Base-by-base conservation (phyloP, 2,888 invertebrate genomes). In the Xestoiulus laeticollis region DNA sequence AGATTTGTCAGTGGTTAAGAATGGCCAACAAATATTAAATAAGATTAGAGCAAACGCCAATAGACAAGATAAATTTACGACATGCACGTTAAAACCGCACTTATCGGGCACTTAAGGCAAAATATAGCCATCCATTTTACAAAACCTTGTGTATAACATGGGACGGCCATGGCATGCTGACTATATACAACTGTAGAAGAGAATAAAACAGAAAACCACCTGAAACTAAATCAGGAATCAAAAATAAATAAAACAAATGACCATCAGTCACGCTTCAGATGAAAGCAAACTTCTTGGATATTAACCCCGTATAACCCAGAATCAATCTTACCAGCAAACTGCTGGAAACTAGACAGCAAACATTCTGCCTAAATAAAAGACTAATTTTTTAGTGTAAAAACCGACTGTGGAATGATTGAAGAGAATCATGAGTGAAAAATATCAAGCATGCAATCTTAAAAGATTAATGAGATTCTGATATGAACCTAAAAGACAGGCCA, bases 1-100 rank as follows among this genome's bases (percentile, higher is more conserved):
- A 78, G 78, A 78, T 78, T 78, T 78, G 78, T 78, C 78, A 78
- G 78, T 78, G 78, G 78, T 78, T 78, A 78, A 78, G 78, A 78
- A 78, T 78, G 78, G 78, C 78, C 78, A 78, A 78, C 78, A 78
- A 78, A 78, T 32, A 78, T 78, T 30, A 78, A 78, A 32, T 78
- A 78, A 78, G 78, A 78, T 78, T 78, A 78, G 78, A 26, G 78
- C 78, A 30, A 78, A 78, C 78, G 30, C 30, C 78, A 78, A 78
- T 78, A 78, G 78, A 78, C 78, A 30, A 78, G 68, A 78, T 78
- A 78, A 78, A 78, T 78, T 78, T 78, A 78, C 30, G 78, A 78
- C 30, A 32, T 14, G 78, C 78, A 32, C 78, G 78, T 78, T 78
- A 30, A n/a, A 78, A 78, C 78, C 78, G 78, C 78, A 78, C 30